A percentile compares a stretch with the other conserved stretches of the same genome.
These are phyloP conservation scores for Trematomus loennbergii DNA, from an alignment of 2,113 vertebrate genomes.

Conservation along the genomic window DNA sequence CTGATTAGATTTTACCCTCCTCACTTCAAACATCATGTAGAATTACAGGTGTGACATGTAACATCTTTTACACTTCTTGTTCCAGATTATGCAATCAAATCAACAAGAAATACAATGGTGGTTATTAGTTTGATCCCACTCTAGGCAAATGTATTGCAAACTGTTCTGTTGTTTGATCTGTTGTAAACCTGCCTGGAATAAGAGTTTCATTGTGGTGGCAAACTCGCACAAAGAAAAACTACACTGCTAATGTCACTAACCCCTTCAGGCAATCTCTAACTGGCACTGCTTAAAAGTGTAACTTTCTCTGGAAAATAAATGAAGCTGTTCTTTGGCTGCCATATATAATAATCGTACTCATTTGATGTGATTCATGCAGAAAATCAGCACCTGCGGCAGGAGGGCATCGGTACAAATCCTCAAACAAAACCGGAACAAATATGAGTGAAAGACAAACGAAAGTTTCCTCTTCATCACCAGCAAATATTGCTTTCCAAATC, in stretches of 20 bases:
- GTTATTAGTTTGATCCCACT: background rate
- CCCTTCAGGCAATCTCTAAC: constrained; percentile 9
- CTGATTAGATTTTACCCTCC: no score
- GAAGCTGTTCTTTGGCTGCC: background rate
- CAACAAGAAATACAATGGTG: background rate
- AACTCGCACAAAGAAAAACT: background rate
- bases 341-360: constrained; percentile 24
- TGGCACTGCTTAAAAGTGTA: background rate
- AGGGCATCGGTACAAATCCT: constrained; percentile 8
- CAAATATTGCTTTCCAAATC: background rate
- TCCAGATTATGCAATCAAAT: background rate
- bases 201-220: background rate
- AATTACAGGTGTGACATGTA: no score
- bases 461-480: background rate
- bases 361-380: constrained; percentile 21
- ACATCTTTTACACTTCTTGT: background rate
- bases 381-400: background rate
- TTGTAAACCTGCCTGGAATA: background rate
- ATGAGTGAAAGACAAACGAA: background rate
- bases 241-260: background rate
- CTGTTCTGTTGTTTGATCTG: background rate
- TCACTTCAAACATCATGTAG: no score
- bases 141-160: background rate
- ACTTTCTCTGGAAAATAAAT: background rate
- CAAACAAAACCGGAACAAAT: constrained; percentile 7